Evolutionary conservation across 2,113 vertebrate genomes (phyloP).

Genomic region (Sciurus niger): DNA sequence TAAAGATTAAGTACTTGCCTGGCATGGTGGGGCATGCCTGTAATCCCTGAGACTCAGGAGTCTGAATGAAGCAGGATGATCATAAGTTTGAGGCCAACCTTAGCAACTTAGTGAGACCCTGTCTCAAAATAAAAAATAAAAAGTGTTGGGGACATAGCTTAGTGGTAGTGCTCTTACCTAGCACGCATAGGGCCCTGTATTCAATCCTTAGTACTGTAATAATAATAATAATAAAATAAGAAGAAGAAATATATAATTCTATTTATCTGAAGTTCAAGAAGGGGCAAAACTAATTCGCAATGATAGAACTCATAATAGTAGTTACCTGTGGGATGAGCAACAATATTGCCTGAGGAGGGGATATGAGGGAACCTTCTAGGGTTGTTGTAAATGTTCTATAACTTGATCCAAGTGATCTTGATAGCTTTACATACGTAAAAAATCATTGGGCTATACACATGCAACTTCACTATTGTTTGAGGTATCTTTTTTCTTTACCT

Average conservation of each 20-base stretch:
- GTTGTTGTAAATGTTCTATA: neutral
- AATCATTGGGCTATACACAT: neutral
- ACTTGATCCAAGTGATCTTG: neutral
- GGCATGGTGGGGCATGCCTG: too few relatives aligned
- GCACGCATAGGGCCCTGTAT: neutral
- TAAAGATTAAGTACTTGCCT: neutral
- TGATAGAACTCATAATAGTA: neutral
- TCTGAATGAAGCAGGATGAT: too few relatives aligned
- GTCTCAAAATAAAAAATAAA: neutral
- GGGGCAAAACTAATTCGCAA: neutral
- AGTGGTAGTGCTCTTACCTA: neutral
- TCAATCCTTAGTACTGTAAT: neutral
- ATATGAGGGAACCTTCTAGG: neutral
- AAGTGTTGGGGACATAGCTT: neutral
- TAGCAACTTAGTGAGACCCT: too few relatives aligned
- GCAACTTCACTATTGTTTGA: neutral
- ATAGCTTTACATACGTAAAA: neutral
- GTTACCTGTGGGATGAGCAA: neutral
- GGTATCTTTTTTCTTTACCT: too few relatives aligned
- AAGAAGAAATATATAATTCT: neutral
- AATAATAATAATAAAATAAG: too few relatives aligned
- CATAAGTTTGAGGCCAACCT: neutral
- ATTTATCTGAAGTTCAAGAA: slow-evolving; percentile 33
- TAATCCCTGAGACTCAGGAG: too few relatives aligned
- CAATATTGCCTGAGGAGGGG: neutral